Conservation (phyloP, 2,113 vertebrate species). For the Oreochromis niloticus region DNA sequence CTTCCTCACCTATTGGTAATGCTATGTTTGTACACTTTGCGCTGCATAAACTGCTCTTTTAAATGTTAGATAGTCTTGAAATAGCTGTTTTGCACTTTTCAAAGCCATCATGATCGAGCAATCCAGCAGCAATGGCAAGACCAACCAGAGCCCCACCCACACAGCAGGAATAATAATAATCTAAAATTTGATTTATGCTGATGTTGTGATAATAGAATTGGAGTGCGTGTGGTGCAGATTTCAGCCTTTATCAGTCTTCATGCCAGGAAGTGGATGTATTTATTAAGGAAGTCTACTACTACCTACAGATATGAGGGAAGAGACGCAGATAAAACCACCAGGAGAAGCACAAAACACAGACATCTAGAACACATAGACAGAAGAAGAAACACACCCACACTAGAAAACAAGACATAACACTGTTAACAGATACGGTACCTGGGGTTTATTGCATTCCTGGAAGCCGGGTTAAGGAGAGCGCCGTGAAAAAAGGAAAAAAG, state of each 20-base stretch:
- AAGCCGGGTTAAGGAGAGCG: slow-evolving; percentile 89
- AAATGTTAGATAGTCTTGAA: neutral
- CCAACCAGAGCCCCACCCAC: neutral
- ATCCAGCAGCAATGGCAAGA: neutral
- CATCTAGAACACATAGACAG: neutral
- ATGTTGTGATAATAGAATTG: neutral
- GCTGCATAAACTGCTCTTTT: neutral
- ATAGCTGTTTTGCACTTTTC: neutral
- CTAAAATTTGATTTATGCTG: neutral
- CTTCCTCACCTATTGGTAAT: neutral
- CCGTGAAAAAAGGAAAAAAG: slow-evolving; percentile 85
- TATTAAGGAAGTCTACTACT: slow-evolving; percentile 26
- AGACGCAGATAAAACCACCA: slow-evolving; percentile 9
- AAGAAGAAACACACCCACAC: slow-evolving; percentile 19
- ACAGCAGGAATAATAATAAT: slow-evolving; percentile 23
- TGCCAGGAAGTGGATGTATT: slow-evolving; percentile 14
- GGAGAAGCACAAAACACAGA: slow-evolving; percentile 21
- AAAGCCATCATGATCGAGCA: neutral
- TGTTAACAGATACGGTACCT: slow-evolving; percentile 87
- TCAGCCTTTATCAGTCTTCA: neutral
- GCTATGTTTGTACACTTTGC: neutral
- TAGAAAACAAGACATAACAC: slow-evolving; percentile 49
- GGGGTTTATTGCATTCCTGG: slow-evolving; percentile 95
- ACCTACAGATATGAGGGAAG: slow-evolving; percentile 9
- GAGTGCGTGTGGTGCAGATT: neutral